Conservation (phyloP, 2,113 vertebrate genomes). For the Nansenia antarctica region DNA sequence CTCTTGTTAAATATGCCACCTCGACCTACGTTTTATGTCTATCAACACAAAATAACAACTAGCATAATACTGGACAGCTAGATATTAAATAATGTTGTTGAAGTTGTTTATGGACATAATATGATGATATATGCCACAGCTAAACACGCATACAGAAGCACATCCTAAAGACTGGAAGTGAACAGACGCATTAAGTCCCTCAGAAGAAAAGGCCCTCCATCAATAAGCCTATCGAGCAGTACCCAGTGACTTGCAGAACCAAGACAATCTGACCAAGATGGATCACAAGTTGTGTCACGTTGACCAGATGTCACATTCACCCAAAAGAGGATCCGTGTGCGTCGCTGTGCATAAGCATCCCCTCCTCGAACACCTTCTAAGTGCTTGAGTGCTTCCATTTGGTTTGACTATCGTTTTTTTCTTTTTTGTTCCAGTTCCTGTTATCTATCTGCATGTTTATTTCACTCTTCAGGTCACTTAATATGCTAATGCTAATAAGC, state of each 20-base stretch:
- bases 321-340: slow-evolving; percentile 53
- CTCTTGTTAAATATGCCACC: slow-evolving; percentile 24
- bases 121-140: neutral
- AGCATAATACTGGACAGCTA: too few species aligned
- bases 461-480: slow-evolving; percentile 35
- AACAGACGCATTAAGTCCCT: slow-evolving; percentile 41
- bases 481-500: slow-evolving; percentile 65
- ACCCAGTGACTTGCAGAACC: neutral
- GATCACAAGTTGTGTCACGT: slow-evolving; percentile 64
- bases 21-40: slow-evolving; percentile 9
- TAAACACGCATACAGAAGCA: too few species aligned
- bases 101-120: neutral
- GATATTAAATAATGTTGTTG: neutral
- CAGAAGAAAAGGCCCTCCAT: neutral
- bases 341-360: slow-evolving; percentile 55
- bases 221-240: neutral
- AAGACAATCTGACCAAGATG: slow-evolving; percentile 26
- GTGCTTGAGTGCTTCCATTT: slow-evolving; percentile 64
- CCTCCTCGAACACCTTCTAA: slow-evolving; percentile 57
- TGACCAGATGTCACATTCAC: slow-evolving; percentile 58
- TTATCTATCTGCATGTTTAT: slow-evolving; percentile 60
- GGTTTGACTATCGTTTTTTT: too few species aligned
- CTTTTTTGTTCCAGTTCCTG: slow-evolving; percentile 54
- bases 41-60: too few species aligned
- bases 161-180: too few species aligned